Percentiles rank a stretch among this genome's conserved stretches.
Conservation (phyloP, 2,113 vertebrate species). For the Speoplatyrhinus poulsoni region DNA sequence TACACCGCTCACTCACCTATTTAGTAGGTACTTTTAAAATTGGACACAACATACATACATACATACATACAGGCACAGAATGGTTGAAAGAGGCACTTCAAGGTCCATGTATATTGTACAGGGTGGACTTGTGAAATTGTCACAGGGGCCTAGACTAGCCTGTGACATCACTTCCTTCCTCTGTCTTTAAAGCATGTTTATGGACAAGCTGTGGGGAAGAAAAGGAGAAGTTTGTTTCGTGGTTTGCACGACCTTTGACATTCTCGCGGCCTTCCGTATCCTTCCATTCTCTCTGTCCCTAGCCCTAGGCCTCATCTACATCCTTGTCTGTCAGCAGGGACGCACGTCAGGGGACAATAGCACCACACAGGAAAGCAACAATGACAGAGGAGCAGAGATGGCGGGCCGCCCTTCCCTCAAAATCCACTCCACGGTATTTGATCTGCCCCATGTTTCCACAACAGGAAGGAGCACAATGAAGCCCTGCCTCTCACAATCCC, state of each 20-base stretch:
- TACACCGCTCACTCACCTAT: neutral
- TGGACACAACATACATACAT: neutral
- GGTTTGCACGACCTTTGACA: constrained; percentile 1
- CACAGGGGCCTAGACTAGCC: neutral
- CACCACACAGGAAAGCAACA: constrained; percentile 31
- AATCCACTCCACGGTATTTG: constrained; percentile 35
- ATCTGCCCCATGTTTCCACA: constrained; percentile 27
- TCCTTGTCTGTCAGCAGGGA: constrained; percentile 31
- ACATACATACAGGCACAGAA: neutral
- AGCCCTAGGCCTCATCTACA: neutral
- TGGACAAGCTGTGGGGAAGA: neutral
- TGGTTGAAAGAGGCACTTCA: neutral
- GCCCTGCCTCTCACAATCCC: neutral
- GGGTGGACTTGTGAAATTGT: neutral
- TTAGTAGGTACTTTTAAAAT: neutral
- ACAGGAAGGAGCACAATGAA: constrained; percentile 40
- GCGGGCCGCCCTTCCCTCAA: constrained; percentile 17
- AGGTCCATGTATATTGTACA: neutral
- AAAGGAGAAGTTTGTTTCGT: constrained; percentile 13
- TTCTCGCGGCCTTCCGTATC: constrained; percentile 7
- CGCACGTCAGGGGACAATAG: neutral
- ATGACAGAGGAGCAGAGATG: constrained; percentile 49
- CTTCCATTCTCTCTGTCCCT: constrained; percentile 22
- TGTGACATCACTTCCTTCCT: constrained; percentile 26
- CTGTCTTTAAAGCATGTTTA: constrained; percentile 2